phyloP scores from a whole-genome alignment of 2,888 invertebrate genomes.

The Athripsodes cinereus region DNA sequence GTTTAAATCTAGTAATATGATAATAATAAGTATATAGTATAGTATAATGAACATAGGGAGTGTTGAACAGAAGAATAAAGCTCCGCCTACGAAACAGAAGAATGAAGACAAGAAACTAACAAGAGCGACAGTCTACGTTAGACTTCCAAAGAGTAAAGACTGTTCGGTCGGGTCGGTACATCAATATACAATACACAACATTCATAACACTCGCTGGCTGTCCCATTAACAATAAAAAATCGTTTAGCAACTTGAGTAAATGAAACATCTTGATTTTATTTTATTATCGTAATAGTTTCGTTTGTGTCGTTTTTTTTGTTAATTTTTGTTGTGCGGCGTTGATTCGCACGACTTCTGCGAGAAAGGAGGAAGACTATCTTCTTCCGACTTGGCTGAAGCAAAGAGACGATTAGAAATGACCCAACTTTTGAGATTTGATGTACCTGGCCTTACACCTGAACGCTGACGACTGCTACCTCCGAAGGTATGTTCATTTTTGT shows the following conservation, averaged over 20 bases:
- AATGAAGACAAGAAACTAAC: conserved; percentile 3
- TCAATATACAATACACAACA: not conserved
- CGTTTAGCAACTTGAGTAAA: too few relatives aligned
- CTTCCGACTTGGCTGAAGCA: conserved; percentile 24
- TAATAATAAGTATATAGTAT: too few relatives aligned
- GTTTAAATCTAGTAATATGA: too few relatives aligned
- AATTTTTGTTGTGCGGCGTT: not conserved
- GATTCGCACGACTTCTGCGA: conserved; percentile 3
- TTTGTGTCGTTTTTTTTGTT: not conserved
- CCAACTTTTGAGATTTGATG: conserved; percentile 44
- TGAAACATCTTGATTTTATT: too few relatives aligned
- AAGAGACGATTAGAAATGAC: conserved; percentile 34
- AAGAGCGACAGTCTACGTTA: conserved; percentile 19
- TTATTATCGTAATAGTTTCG: not conserved
- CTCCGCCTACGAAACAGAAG: conserved; percentile 17
- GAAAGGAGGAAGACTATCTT: too few relatives aligned
- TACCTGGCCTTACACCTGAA: conserved; percentile 47
- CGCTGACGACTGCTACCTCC: conserved; percentile 51
- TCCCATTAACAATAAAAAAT: too few relatives aligned
- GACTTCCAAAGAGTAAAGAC: conserved; percentile 17
- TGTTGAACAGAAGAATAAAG: not conserved
- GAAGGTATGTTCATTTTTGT: conserved; percentile 35
- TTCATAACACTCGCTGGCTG: too few relatives aligned
- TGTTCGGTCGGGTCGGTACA: conserved; percentile 2
- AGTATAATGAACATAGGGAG: not conserved